Percentiles rank a stretch among this genome's conserved stretches.
Conservation (phyloP, 1,140 invertebrate species). For the Zophobas morio region DNA sequence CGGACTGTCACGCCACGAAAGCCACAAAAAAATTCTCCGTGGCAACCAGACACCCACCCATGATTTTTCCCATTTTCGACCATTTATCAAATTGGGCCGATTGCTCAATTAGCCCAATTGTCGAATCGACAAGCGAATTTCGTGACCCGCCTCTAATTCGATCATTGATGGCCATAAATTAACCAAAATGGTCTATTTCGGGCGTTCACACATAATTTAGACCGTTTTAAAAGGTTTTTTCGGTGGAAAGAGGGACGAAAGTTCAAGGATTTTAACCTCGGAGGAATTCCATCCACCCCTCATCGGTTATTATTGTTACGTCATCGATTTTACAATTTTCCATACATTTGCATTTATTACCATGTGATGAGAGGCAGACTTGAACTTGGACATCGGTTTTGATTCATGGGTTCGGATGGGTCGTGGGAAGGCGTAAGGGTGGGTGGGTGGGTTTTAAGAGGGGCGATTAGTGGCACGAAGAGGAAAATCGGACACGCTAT, state of each 20-base stretch:
- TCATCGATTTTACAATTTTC: constrained; percentile 16
- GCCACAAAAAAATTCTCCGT: background rate
- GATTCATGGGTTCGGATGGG: constrained; percentile 6
- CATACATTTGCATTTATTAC: constrained; percentile 32
- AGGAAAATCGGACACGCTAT: too few species aligned
- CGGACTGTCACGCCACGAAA: background rate
- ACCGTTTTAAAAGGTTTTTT: constrained; percentile 2
- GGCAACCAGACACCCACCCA: background rate
- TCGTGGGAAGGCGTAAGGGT: constrained; percentile 7
- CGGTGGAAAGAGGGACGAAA: background rate
- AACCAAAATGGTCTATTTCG: background rate
- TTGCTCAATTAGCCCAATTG: background rate
- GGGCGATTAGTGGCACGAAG: constrained; percentile 12
- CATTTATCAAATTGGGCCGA: background rate
- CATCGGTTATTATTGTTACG: background rate
- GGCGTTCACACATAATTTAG: background rate
- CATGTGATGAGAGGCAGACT: background rate
- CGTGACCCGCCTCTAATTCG: constrained; percentile 15
- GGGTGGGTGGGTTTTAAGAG: background rate
- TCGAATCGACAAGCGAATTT: background rate
- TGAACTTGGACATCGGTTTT: constrained; percentile 17
- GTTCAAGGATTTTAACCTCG: background rate
- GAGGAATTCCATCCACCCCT: background rate
- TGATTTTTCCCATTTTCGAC: background rate
- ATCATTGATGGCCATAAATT: constrained; percentile 13